Evolutionary conservation across 1,140 invertebrate species (phyloP).

Genomic region (Cotesia glomerata): DNA sequence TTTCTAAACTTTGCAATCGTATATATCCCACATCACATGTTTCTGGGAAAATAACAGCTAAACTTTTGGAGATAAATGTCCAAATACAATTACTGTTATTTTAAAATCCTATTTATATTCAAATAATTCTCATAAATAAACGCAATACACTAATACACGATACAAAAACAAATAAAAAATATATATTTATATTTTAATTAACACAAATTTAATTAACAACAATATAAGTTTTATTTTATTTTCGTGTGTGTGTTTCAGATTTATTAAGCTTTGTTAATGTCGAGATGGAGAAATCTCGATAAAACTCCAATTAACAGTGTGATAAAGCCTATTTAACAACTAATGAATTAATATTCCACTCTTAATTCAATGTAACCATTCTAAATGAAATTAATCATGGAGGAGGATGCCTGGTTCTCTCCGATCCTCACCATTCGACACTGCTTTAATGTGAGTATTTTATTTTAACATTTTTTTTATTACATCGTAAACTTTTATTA

Average conservation of each 20-base stretch:
- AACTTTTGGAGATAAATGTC: too few species aligned
- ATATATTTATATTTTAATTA: too few species aligned
- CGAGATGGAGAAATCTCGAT: neutral
- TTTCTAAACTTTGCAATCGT: neutral
- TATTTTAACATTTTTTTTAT: neutral
- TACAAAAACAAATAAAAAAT: too few species aligned
- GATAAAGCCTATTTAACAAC: neutral
- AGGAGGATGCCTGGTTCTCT: neutral
- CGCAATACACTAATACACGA: too few species aligned
- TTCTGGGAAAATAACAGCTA: too few species aligned
- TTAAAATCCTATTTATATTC: too few species aligned
- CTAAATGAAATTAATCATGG: neutral
- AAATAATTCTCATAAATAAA: too few species aligned
- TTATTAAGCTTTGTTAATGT: neutral
- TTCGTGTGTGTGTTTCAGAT: neutral
- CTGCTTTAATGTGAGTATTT: neutral
- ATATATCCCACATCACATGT: too few species aligned
- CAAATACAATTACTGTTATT: too few species aligned
- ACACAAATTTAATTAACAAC: too few species aligned
- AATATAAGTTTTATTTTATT: too few species aligned
- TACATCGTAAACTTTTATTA: neutral
- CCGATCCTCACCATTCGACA: neutral
- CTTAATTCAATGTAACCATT: neutral
- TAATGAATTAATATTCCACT: neutral
- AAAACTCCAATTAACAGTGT: neutral